Conservation (phyloP, 2,888 invertebrate species). For the Baronia brevicornis region DNA sequence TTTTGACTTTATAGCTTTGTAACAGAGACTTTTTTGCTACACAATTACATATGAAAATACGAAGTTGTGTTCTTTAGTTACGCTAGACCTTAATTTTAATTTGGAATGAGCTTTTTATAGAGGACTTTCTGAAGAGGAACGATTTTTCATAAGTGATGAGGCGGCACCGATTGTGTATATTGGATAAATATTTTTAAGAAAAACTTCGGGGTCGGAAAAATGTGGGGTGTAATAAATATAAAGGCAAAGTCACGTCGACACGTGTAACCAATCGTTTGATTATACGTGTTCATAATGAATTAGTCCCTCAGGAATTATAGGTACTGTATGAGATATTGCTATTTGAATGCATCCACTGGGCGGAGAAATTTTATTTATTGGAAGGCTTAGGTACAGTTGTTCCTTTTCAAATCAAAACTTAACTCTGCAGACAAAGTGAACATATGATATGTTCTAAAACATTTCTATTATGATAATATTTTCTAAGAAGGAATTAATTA, state of each 20-base stretch:
- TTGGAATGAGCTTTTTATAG: slow-evolving; percentile 73
- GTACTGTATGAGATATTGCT: slow-evolving; percentile 37
- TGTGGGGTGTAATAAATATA: slow-evolving; percentile 56
- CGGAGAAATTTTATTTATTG: slow-evolving; percentile 22
- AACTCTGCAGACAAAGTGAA: too few species aligned
- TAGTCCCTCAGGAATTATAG: slow-evolving; percentile 25
- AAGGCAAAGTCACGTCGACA: slow-evolving; percentile 53
- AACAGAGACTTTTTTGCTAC: slow-evolving; percentile 33
- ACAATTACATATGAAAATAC: slow-evolving; percentile 29
- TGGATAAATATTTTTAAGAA: slow-evolving; percentile 70
- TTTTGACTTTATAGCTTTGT: slow-evolving; percentile 22
- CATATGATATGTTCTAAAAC: too few species aligned
- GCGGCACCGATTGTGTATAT: slow-evolving; percentile 69
- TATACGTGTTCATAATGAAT: slow-evolving; percentile 44
- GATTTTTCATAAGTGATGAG: slow-evolving; percentile 73
- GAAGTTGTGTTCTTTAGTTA: slow-evolving; percentile 49
- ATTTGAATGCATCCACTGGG: slow-evolving; percentile 12
- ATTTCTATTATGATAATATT: too few species aligned
- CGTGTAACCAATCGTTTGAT: slow-evolving; percentile 65
- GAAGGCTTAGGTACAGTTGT: slow-evolving; percentile 7
- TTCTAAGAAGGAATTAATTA: too few species aligned
- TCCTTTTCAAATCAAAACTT: too few species aligned
- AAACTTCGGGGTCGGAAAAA: slow-evolving; percentile 52
- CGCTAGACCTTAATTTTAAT: slow-evolving; percentile 74
- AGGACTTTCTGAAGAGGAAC: slow-evolving; percentile 61